Evolutionary conservation across 2,113 vertebrate genomes (phyloP), one percentile per base, ranked within the genome.

Genomic region (Rhinopomastus cyanomelas): DNA sequence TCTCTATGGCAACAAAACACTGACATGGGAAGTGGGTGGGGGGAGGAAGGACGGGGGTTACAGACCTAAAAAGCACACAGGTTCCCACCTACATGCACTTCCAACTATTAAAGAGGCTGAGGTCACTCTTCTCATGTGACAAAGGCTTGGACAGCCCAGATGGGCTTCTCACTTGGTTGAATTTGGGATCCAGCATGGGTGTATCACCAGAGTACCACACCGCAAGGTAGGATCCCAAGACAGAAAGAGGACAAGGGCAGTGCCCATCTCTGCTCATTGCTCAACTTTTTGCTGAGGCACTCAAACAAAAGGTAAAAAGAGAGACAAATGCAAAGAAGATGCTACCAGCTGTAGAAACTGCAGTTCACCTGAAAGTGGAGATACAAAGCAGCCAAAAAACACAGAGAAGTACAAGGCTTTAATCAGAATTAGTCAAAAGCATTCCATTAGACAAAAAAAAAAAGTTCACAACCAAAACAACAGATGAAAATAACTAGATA

Each of bases 1-100:
- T 97, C 89, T 97, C 97, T 93, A 95, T 96, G 85, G 95, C 89
- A 97, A 97, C 92, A 46, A 93, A 85, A 90, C 78, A 87, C 62
- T 85, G 92, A 92, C 59, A 87, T 93, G 26, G 34, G 69, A 79
- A 51, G 62, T 17, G 36, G 42, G 4, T 42, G 44, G 55, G 19
- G 3, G 11, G 26, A 44, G 14, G 26, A 32, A 65, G 61, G 20
- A 55, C 71, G 64, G 34, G 77, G 39, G 73, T 12, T 87, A 65
- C 4, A 8, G 37, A 71, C 71, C 55, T 81, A 44, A 87, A 85
- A 92, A 18, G 1, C 1, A 12, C 30, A 34, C 4, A 3, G 12
- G 49, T 65, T 91, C 53, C 61, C 53, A 48, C 36, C 25, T 37
- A 69, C 23, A 3, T 32, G 18, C 8, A 34, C 53, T 48, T 78